A percentile compares a stretch with the other conserved stretches of the same genome.
These are phyloP conservation scores for Pachyseris speciosa DNA, from an alignment of 64 coral and sea anemone species.

Conservation along the genomic window DNA sequence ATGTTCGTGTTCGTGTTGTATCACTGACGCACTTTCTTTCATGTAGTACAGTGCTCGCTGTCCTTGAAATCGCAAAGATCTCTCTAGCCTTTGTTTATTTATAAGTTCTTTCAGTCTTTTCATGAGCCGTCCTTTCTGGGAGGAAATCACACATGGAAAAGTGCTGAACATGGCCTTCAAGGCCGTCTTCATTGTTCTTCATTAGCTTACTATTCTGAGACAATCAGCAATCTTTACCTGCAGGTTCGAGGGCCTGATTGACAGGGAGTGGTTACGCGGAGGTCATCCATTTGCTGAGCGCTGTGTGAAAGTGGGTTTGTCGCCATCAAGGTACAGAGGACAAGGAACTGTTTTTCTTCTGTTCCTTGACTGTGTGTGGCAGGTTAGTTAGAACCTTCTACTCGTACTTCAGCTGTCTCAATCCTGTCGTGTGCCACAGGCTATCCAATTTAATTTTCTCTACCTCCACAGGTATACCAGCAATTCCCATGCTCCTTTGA, in stretches of 20 bases:
- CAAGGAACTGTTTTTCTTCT: conserved; percentile 88
- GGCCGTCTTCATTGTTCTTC: too few species aligned
- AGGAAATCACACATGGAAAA: too few species aligned
- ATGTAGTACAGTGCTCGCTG: too few species aligned
- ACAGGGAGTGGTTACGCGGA: conserved; percentile 90
- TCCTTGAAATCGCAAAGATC: too few species aligned
- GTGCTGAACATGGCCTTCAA: too few species aligned
- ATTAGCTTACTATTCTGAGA: too few species aligned
- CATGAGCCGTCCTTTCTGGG: too few species aligned
- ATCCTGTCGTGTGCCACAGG: not conserved
- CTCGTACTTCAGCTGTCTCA: not conserved
- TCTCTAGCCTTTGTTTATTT: too few species aligned
- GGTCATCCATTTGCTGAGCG: conserved; percentile 92
- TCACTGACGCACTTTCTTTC: too few species aligned
- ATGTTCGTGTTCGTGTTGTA: too few species aligned
- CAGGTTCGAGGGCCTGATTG: conserved; percentile 90
- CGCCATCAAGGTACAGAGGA: conserved; percentile 84
- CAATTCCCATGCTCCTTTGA: conserved; percentile 99
- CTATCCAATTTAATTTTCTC: not conserved
- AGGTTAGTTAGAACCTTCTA: conserved; percentile 51
- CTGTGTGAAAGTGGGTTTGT: conserved; percentile 89
- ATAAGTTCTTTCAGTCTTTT: too few species aligned
- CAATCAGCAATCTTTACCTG: not conserved
- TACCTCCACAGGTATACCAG: conserved; percentile 76
- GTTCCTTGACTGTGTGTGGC: conserved; percentile 95